phyloP scores from a whole-genome alignment of 2,888 invertebrate species.

The Platypus cylindrus region DNA sequence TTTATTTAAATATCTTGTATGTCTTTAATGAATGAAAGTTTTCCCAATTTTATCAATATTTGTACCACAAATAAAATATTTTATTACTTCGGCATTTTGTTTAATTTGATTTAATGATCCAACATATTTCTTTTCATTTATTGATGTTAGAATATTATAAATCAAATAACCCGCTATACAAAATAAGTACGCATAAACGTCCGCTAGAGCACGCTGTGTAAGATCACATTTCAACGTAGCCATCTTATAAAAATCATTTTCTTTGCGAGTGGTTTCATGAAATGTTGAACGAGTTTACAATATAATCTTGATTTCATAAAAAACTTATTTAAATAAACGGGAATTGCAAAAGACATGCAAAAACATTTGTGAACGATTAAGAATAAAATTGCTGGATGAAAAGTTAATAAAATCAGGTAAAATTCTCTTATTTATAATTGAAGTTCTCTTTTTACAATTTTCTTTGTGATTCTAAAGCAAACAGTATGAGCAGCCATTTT shows the following conservation, averaged over 20 bases:
- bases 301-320: slow-evolving; percentile 15
- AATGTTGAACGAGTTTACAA: slow-evolving; percentile 18
- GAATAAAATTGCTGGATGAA: slow-evolving; percentile 17
- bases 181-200: no score
- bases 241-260: slow-evolving; percentile 24
- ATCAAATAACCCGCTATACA: no score
- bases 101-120: no score
- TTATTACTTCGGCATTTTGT: no score
- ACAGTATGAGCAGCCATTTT: slow-evolving; percentile 22
- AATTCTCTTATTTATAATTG: slow-evolving; percentile 9
- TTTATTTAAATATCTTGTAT: no score
- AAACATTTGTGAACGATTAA: slow-evolving; percentile 17
- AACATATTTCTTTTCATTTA: no score
- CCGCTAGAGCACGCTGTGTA: slow-evolving; percentile 13
- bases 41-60: no score
- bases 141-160: no score
- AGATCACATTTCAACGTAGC: slow-evolving; percentile 14
- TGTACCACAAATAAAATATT: no score
- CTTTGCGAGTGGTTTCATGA: slow-evolving; percentile 24
- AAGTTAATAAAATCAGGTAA: slow-evolving; percentile 22
- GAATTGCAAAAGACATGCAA: slow-evolving; percentile 18
- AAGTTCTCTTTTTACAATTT: slow-evolving; percentile 7
- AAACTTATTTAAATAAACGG: slow-evolving; percentile 14
- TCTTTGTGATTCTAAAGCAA: slow-evolving; percentile 9
- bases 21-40: no score